These are phyloP conservation scores for Mus minutoides DNA, from an alignment of 2,797 vertebrate genomes.

Conservation along the genomic window DNA sequence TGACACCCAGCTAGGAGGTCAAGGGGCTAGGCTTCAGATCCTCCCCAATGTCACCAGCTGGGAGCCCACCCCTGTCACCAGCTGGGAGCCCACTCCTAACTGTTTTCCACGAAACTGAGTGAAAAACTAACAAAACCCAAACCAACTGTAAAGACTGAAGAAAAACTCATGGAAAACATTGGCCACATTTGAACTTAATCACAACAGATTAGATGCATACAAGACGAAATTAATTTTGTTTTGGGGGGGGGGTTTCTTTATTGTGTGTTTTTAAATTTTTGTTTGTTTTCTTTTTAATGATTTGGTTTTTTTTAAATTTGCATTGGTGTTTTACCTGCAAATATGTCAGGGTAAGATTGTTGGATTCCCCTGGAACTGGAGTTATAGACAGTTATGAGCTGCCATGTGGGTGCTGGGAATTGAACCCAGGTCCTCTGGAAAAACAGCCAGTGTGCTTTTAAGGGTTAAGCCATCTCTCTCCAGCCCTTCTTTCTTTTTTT, in stretches of 20 bases:
- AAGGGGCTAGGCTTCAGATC: neutral
- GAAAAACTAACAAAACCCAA: neutral
- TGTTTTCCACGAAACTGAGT: conserved; percentile 41
- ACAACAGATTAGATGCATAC: neutral
- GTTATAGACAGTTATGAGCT: neutral
- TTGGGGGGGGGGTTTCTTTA: neutral
- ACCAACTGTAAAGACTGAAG: neutral
- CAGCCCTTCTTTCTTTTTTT: neutral
- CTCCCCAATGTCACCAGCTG: neutral
- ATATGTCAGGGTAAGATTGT: neutral
- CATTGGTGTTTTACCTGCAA: neutral
- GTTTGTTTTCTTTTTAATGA: neutral
- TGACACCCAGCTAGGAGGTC: neutral
- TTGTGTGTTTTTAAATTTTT: neutral
- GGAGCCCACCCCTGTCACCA: neutral
- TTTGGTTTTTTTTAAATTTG: neutral
- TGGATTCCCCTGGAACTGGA: neutral
- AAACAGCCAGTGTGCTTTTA: neutral
- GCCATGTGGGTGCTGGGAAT: neutral
- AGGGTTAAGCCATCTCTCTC: neutral
- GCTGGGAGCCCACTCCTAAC: neutral
- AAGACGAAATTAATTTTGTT: conserved; percentile 6
- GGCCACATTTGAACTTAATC: neutral
- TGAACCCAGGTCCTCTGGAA: neutral
- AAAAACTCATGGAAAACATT: neutral